A percentile compares a stretch with the other conserved stretches of the same genome.
Evolutionary conservation across 1,140 invertebrate genomes (phyloP).

Genomic region (Formica exsecta): DNA sequence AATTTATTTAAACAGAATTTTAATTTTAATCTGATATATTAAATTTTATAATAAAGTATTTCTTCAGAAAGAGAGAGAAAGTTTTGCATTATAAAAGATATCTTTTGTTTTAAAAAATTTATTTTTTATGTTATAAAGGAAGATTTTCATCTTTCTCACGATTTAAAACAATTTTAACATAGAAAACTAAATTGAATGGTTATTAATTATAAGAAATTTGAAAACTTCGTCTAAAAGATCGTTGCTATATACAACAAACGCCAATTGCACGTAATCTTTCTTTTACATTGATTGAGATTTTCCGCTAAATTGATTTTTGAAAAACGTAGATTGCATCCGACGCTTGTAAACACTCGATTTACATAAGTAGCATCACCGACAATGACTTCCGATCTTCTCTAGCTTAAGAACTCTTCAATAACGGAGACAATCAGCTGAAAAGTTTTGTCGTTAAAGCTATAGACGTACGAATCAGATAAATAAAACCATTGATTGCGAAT

Average conservation of each 20-base stretch:
- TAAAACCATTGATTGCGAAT: conserved; percentile 21
- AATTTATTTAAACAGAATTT: conserved; percentile 1
- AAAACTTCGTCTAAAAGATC: neutral
- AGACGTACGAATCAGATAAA: neutral
- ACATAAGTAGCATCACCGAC: conserved; percentile 30
- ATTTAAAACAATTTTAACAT: neutral
- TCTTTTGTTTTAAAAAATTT: neutral
- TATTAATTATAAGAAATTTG: neutral
- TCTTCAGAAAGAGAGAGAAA: neutral
- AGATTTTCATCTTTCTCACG: neutral
- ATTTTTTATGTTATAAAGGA: neutral
- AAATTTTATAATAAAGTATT: neutral
- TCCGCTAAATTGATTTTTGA: neutral
- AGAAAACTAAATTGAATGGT: neutral
- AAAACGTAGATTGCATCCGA: conserved; percentile 13
- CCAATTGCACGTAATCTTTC: neutral
- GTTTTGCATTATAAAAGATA: neutral
- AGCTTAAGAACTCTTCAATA: conserved; percentile 13
- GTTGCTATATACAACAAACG: neutral
- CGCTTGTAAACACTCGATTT: conserved; percentile 39
- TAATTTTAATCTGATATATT: neutral
- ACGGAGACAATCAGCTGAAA: conserved; percentile 13
- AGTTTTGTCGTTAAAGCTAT: neutral
- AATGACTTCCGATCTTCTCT: neutral
- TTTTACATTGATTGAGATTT: neutral